A percentile compares a stretch with the other conserved stretches of the same genome.
Conservation (phyloP, 2,113 vertebrate genomes). For the Pipra filicauda region DNA sequence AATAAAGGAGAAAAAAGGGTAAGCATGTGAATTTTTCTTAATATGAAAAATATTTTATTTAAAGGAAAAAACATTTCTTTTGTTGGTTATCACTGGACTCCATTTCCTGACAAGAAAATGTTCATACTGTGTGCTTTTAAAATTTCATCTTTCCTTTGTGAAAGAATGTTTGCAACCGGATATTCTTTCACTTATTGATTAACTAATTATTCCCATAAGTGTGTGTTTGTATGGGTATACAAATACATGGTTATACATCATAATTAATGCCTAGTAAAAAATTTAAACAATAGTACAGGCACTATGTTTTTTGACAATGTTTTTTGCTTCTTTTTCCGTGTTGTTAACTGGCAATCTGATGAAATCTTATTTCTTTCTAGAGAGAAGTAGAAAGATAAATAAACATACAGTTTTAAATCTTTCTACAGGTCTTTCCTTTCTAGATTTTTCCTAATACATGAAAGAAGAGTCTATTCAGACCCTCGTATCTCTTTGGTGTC, state of each 20-base stretch:
- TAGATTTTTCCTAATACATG: not conserved
- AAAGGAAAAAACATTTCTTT: not conserved
- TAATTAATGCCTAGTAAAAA: not conserved
- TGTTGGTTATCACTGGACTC: fast-evolving
- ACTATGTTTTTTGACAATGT: not conserved
- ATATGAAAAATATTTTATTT: not conserved
- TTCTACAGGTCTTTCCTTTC: not conserved
- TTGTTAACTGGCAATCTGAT: not conserved
- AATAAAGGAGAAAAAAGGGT: not conserved
- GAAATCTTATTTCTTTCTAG: not conserved
- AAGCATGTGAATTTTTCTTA: not conserved
- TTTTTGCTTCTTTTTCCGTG: not conserved
- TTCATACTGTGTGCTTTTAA: not conserved
- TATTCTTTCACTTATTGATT: not conserved
- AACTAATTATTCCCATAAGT: not conserved
- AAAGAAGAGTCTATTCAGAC: not conserved
- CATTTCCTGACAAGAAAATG: not conserved
- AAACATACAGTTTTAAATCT: not conserved
- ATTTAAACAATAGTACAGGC: not conserved
- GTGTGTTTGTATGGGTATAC: not conserved
- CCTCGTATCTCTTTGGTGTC: not conserved
- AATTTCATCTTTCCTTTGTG: not conserved
- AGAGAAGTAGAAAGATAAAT: not conserved
- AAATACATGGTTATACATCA: not conserved
- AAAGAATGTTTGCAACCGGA: not conserved